Evolutionary conservation across 2,888 invertebrate genomes (phyloP), one percentile per base, ranked within the genome.

Genomic region (Netelia melanura): DNA sequence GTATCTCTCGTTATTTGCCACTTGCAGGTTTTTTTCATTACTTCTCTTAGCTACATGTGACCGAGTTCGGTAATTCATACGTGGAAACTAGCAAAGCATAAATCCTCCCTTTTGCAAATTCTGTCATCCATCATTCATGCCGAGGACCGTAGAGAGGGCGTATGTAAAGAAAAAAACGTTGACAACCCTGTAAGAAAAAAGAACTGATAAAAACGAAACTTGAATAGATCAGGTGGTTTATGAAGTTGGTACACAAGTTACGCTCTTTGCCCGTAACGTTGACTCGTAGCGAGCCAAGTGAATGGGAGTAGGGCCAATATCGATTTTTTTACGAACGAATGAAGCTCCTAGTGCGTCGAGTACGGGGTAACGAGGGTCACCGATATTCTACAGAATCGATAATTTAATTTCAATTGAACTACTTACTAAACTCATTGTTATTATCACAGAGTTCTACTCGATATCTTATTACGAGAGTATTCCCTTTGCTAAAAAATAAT

Each of bases 191-290:
- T 8, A 58, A 58, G 58, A 58, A 25, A 67, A 67, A 44, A 58
- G 6, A 21, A 23, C 21, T 38, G 38, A 38, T 38, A 52, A 64
- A 64, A 62, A 23, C n/a, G 30, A 56, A n/a, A 72, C 14, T 9
- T 48, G 44, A 43, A 43, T 23, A 61, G 61, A 68, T 61, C 62
- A 43, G 61, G 67, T 43, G 68, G 48, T 68, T 17, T 52, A 30
- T 38, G 2, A 38, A 1, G 38, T 6, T 38, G 38, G 38, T 21
- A 70, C 21, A 17, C 21, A 65, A 43, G 67, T 25, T 56, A 25
- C 71, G 65, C 70, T 64, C 74, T 64, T 83, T 71, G 78, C 48
- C 25, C 68, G 74, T 71, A 70, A 23, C 83, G 79, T 79, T 79
- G 83, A 83, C 72, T 72, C 74, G 48, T 21, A 48, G 25, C 62